Base-by-base conservation (phyloP, 2,797 vertebrate genomes). In the Scomberomorus guttatus region DNA sequence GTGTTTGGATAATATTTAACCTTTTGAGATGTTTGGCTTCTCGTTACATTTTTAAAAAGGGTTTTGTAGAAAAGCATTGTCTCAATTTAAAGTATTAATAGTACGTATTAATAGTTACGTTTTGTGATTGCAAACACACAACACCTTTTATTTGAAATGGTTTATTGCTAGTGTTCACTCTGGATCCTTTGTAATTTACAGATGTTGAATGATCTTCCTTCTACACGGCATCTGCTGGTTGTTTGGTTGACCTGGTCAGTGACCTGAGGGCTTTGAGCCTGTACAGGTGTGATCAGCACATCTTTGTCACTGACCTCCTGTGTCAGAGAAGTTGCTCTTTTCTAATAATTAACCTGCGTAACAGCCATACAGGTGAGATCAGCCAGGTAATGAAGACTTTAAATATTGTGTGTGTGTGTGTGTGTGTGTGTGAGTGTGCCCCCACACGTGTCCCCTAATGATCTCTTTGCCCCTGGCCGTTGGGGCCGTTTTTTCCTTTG, bases 381-480 rank as follows among this genome's bases (percentile, higher is more conserved):
- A 87, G 65, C 55, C 65, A 81, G 68, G 85, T 93, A 92, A 90
- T 91, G 83, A 89, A 90, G 91, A 90, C 87, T 81, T 89, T 64
- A 86, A 79, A 84, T 79, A 46, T 44, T 59, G 62, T 20, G 54
- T 48, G 66, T 64, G 52, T 75, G 42, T 74, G 71, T 50, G 66
- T 37, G 29, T 72, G 39, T 73, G 73, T 60, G 66, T 71, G 83
- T 61, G 72, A 60, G 77, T 56, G 67, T 72, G 72, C 44, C 50
- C 64, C 70, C 81, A 73, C 87, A 82, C 86, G 80, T 81, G 91
- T 77, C 80, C 84, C 89, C 62, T 91, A 88, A 93, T 84, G 87
- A 93, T 80, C 72, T 67, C 77, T 34, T 82, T 57, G 89, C 88
- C 88, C 52, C 82, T 79, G 88, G 92, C 85, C 73, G 42, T 82